Percentiles rank a stretch among this genome's conserved stretches.
These are phyloP conservation scores for Melolontha melolontha DNA, from an alignment of 2,888 invertebrate species.

Conservation along the genomic window DNA sequence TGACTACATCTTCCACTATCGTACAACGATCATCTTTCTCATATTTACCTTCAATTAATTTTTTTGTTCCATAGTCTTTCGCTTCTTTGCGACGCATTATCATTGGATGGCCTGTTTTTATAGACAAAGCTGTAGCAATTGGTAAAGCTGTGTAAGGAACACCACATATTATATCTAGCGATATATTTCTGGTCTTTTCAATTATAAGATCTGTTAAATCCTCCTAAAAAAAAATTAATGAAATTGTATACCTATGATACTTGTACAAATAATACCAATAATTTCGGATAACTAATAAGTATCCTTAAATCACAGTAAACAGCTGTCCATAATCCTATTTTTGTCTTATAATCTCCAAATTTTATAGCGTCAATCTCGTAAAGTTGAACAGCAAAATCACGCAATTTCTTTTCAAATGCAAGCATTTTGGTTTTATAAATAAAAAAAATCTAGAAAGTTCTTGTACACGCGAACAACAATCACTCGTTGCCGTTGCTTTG, in stretches of 20 bases:
- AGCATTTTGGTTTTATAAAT: too few species aligned
- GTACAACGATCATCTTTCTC: slow-evolving; percentile 82
- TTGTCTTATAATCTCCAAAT: slow-evolving; percentile 93
- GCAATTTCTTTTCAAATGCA: too few species aligned
- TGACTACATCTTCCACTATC: slow-evolving; percentile 94
- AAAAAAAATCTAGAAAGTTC: too few species aligned
- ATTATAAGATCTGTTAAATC: slow-evolving; percentile 72
- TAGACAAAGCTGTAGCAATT: too few species aligned
- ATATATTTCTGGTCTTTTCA: slow-evolving; percentile 61
- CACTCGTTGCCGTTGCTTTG: too few species aligned
- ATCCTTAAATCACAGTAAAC: slow-evolving; percentile 96
- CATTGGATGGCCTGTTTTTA: too few species aligned
- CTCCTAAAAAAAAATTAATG: slow-evolving; percentile 65
- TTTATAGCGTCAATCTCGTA: slow-evolving; percentile 87
- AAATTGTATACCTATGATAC: slow-evolving; percentile 51
- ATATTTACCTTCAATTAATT: slow-evolving; percentile 91
- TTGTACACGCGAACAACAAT: too few species aligned
- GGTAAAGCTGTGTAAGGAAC: slow-evolving; percentile 98
- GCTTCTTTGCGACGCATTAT: slow-evolving; percentile 92
- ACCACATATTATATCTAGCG: slow-evolving; percentile 84
- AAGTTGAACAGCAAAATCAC: slow-evolving; percentile 76
- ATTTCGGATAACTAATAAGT: slow-evolving; percentile 88
- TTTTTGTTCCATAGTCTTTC: slow-evolving; percentile 95
- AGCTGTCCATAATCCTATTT: slow-evolving; percentile 92
- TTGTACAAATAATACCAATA: too few species aligned